Evolutionary conservation across 2,888 invertebrate genomes (phyloP), one percentile per base, ranked within the genome.

Genomic region (Stramonita haemastoma): DNA sequence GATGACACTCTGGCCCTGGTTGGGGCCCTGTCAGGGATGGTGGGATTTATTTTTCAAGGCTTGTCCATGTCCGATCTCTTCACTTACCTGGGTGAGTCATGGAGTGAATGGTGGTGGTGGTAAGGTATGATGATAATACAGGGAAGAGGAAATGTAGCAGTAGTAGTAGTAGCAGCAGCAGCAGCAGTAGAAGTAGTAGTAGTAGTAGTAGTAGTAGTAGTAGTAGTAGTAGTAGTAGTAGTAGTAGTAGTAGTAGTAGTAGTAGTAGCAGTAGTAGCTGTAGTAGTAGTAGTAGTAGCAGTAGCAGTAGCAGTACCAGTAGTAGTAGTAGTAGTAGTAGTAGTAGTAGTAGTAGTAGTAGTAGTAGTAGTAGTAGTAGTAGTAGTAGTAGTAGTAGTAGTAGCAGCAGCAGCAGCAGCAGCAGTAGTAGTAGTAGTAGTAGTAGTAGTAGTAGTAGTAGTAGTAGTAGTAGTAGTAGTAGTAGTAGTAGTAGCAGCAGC

Each of bases 341-440:
- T n/a, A 70, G 70, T 70, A 70, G n/a, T 22, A 70, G n/a, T 15
- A 70, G 70, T 70, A 70, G 70, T 70, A 70, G n/a, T 70, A 70
- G 22, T 70, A 70, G 70, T 70, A 70, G 22, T 70, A 26, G 70
- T 70, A 8, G 22, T n/a, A 26, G 70, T 22, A 70, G 17, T 70
- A n/a, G 60, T 60, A 60, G 60, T 60, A 60, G 60, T 17, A 60
- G 60, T 17, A 60, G 60, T 17, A 86, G 86, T 57, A 86, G 86
- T 57, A 86, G 86, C 57, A 86, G 86, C 32, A 86, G 86, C 57
- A 86, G 60, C 32, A 86, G 60, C 32, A 32, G 86, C n/a, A n/a
- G n/a, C n/a, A n/a, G n/a, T n/a, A n/a, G n/a, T n/a, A n/a, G n/a
- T n/a, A n/a, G n/a, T n/a, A n/a, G n/a, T n/a, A n/a, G n/a, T n/a